Base-by-base conservation (phyloP, 2,113 vertebrate species). In the Aviceda subcristata region DNA sequence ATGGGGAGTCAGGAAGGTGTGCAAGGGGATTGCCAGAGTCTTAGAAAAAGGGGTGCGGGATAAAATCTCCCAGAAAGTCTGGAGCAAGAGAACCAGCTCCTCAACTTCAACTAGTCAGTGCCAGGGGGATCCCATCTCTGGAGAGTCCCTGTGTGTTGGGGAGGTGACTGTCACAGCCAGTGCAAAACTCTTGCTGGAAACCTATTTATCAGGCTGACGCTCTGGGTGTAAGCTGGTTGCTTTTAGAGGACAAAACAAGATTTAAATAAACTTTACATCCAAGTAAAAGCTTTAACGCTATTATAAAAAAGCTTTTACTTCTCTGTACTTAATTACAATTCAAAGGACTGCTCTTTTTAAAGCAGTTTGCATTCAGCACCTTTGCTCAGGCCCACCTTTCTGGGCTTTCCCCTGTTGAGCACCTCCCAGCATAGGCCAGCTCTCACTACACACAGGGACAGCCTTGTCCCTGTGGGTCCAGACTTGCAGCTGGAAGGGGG, bases 401-500 rank as follows among this genome's bases (percentile, higher is more conserved):
- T 1, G 4, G 62, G n/a, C 36, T 36, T 17, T 64, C 11, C 20
- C 19, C 34, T 3, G 34, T 63, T 13, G n/a, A 91, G 36, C 12
- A 20, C 8, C 38, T 50, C 39, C 66, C 27, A 17, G 60, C 30
- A 11, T 43, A 63, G 51, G 15, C 23, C 41, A 32, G 4, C 36
- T 53, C 76, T 39, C 41, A 7, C 59, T 38, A 7, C 1, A 5
- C 32, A 15, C 17, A 36, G 26, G 51, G 19, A 18, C 43, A 67
- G 8, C 5, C 36, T 14, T 8, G 19, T 22, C 43, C 77, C 60
- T 7, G 3, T 2, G 4, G n/a, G 26, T 18, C 69, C 1, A 4
- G 55, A 3, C 50, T 10, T 9, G 13, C 46, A 75, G 48, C 41
- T 50, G 71, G 69, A 39, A 66, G 8, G 23, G 14, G 15, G 24